Evolutionary conservation across 2,113 vertebrate species (phyloP).

Genomic region (cat (Felis catus)): DNA sequence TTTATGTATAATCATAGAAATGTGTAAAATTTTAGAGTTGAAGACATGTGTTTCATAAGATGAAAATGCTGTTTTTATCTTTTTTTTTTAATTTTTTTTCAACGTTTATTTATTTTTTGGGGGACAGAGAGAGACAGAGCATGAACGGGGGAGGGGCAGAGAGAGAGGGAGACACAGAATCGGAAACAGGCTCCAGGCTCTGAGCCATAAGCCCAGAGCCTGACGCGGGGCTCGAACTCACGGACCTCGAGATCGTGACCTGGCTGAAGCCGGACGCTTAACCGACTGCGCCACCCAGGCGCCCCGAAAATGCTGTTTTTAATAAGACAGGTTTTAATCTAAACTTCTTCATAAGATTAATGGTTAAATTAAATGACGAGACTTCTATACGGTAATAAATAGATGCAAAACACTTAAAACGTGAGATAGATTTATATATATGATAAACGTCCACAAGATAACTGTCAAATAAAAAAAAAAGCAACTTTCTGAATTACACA

Average conservation of each 20-base stretch:
- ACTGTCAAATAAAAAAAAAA: neutral
- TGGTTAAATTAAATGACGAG: neutral
- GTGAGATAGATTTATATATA: neutral
- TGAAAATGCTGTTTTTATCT: neutral
- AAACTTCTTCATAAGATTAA: conserved; percentile 19
- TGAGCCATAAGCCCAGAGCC: no score
- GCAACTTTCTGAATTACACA: neutral
- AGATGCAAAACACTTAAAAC: neutral
- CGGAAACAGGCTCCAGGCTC: no score
- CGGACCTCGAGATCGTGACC: no score
- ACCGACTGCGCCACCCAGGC: no score
- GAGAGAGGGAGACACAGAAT: no score
- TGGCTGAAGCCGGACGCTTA: no score
- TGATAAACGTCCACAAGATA: neutral
- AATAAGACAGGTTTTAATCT: neutral
- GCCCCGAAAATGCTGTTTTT: neutral
- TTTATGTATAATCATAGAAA: neutral
- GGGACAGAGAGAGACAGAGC: no score
- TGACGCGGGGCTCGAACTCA: no score
- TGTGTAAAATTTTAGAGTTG: neutral
- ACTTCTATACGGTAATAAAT: neutral
- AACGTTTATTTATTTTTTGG: no score
- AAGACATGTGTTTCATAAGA: neutral
- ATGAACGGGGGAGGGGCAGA: no score
- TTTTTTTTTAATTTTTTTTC: no score